Evolutionary conservation across 1,140 invertebrate genomes (phyloP), one percentile per base, ranked within the genome.

Genomic region (Drosophila teissieri): DNA sequence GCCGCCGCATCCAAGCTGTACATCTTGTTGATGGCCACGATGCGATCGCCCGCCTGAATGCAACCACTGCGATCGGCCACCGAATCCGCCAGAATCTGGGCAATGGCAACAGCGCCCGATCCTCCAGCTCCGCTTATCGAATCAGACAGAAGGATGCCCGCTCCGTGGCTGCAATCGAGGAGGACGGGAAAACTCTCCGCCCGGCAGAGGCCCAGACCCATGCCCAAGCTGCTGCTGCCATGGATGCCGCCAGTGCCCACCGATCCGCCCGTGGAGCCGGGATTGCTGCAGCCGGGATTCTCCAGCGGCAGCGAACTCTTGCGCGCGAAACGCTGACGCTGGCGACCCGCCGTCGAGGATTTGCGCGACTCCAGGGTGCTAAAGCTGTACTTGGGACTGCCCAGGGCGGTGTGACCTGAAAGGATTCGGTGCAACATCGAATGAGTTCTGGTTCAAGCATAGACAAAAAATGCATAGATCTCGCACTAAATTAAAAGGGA

Each of bases 21-120:
- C 83, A 95, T 94, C 17, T 96, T 95, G 90, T 98, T 98, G 39
- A 98, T 95, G 1, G 95, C 95, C 77, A 97, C 92, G n/a, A 98
- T 94, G 70, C 97, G 93, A 90, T 98, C 97, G 17, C 97, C 95
- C 12, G 95, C 94, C 93, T 97, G 96, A 14, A 98, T 93, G 65
- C 96, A 95, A 14, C 96, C 96, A 81, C 95, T 95, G 73, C 95
- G 88, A 74, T 92, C 92, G 17, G 92, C 92, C 68, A 92, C 91
- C 92, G 91, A 74, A 37, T 93, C 90, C n/a, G 70, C 14, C 34
- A 85, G 31, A 2, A 92, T 91, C 55, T 92, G 84, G 19, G 80
- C 78, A 40, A 92, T 92, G 27, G 37, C 79, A 1, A 92, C 80
- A 8, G 89, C 78, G 1, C 45, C 72, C 2, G 79, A 56, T 10